phyloP scores from a whole-genome alignment of 2,113 vertebrate genomes.

The Silurus meridionalis region DNA sequence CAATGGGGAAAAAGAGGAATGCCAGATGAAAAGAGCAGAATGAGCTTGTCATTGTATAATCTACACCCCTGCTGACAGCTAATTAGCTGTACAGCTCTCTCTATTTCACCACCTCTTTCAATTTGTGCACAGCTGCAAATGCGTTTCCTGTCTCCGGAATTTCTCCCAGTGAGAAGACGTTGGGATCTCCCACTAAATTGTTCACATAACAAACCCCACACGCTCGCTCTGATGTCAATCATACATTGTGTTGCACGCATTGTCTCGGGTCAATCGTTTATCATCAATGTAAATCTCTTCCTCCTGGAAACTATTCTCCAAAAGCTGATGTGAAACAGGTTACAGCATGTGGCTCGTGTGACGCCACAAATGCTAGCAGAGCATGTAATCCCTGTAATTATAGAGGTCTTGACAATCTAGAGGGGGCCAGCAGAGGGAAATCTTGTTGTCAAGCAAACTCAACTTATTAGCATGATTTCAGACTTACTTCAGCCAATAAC shows the following conservation, averaged over 20 bases:
- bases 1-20: background rate
- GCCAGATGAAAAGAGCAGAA: conserved; percentile 9
- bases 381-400: conserved; percentile 33
- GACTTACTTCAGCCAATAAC: background rate
- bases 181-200: background rate
- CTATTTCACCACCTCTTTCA: conserved; percentile 48
- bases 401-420: background rate
- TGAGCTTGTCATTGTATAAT: conserved; percentile 24
- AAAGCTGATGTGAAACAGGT: background rate
- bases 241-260: background rate
- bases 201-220: conserved; percentile 15
- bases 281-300: conserved; percentile 1
- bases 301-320: conserved; percentile 6
- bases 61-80: conserved; percentile 58
- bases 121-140: conserved; percentile 45
- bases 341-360: conserved; percentile 4
- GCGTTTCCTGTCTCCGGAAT: conserved; percentile 31
- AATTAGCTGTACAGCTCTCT: conserved; percentile 63
- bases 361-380: conserved; percentile 17
- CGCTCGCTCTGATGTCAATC: conserved; percentile 24
- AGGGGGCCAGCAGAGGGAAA: background rate
- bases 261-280: background rate
- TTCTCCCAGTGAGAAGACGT: background rate
- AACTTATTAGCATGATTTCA: background rate
- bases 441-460: background rate